Percentiles rank a stretch among this genome's conserved stretches.
Conservation (phyloP, 1,140 invertebrate genomes). For the Littorina saxatilis region DNA sequence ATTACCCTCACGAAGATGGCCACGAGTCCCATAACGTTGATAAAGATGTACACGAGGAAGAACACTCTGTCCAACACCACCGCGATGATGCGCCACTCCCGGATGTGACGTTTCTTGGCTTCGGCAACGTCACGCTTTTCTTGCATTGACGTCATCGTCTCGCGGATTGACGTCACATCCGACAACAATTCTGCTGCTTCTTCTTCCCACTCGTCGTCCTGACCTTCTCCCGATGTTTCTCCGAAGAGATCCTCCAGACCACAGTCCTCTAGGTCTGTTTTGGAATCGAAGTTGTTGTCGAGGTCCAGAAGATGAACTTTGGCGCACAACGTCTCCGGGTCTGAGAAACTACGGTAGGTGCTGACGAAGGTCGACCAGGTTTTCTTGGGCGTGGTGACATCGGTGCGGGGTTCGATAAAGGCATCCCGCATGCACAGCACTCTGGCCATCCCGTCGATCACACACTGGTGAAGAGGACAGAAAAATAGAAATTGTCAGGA, state of each 20-base stretch:
- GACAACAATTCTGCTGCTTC: constrained; percentile 26
- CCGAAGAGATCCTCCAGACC: constrained; percentile 31
- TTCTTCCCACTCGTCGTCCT: constrained; percentile 29
- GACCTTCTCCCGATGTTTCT: constrained; percentile 6
- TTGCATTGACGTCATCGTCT: constrained; percentile 41
- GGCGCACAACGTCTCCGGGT: constrained; percentile 43
- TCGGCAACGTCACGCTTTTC: constrained; percentile 34
- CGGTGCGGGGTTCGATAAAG: constrained; percentile 42
- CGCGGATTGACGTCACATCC: constrained; percentile 45
- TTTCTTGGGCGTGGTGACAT: constrained; percentile 47
- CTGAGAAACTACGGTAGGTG: constrained; percentile 38
- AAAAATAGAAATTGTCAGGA: not conserved
- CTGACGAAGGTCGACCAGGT: constrained; percentile 52
- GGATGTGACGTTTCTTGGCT: constrained; percentile 35
- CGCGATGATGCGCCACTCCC: constrained; percentile 70
- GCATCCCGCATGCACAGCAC: constrained; percentile 51
- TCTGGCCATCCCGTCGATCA: constrained; percentile 59
- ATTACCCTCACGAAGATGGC: constrained; percentile 56
- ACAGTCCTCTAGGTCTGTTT: constrained; percentile 26
- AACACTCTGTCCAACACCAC: constrained; percentile 70
- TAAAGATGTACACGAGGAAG: constrained; percentile 67
- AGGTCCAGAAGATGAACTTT: constrained; percentile 42
- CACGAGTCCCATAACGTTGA: constrained; percentile 63
- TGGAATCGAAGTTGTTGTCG: constrained; percentile 26
- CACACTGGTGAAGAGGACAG: constrained; percentile 46